phyloP scores from a whole-genome alignment of 2,113 vertebrate genomes.

The Hiodon alosoides region DNA sequence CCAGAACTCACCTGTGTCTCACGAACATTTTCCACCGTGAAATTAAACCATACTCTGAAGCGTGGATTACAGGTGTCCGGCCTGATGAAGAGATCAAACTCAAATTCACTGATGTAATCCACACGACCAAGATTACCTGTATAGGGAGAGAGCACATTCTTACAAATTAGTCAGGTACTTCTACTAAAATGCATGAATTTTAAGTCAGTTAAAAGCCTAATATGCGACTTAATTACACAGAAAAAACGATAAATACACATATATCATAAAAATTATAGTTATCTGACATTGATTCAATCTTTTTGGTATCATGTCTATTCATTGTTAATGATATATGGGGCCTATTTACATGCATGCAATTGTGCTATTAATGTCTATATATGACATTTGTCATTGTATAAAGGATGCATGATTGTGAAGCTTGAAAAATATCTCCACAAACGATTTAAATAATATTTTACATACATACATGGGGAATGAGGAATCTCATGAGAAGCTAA shows the following conservation, averaged over 20 bases:
- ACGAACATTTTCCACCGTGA: conserved; percentile 90
- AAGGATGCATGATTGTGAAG: no score
- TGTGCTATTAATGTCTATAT: no score
- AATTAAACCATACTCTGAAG: conserved; percentile 98
- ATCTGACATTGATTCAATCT: no score
- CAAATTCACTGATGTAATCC: conserved; percentile 88
- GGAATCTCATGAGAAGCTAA: no score
- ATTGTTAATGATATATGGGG: neutral
- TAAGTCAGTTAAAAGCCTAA: neutral
- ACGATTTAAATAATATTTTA: no score
- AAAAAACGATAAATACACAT: no score
- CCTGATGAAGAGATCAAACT: conserved; percentile 94
- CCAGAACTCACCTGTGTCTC: conserved; percentile 77
- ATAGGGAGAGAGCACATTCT: conserved; percentile 24
- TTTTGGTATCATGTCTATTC: neutral
- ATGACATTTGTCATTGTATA: no score
- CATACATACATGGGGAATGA: no score
- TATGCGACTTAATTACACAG: no score
- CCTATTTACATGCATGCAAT: no score
- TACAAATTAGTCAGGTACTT: neutral
- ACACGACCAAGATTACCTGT: conserved; percentile 92
- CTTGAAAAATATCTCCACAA: no score
- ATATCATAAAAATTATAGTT: no score
- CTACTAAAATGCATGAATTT: neutral
- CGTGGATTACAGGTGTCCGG: conserved; percentile 96